Conservation (phyloP, 2,113 vertebrate genomes). For the Pleuronectes platessa region DNA sequence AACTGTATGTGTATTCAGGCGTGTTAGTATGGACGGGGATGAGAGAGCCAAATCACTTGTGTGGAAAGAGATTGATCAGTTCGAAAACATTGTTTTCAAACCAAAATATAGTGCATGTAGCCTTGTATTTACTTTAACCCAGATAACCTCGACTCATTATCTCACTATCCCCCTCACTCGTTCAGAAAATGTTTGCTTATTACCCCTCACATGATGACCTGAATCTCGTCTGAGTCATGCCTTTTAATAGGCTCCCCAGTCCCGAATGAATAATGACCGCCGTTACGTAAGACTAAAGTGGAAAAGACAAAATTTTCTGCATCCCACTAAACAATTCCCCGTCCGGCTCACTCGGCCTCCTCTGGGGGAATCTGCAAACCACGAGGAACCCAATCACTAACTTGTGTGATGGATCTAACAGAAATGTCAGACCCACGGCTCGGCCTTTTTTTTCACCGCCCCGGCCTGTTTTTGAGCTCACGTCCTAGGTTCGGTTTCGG, state of each 20-base stretch:
- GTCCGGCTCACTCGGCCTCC: slow-evolving; percentile 14
- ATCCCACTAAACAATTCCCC: slow-evolving; percentile 25
- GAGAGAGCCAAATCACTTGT: too few relatives aligned
- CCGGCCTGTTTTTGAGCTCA: slow-evolving; percentile 64
- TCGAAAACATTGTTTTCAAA: too few relatives aligned
- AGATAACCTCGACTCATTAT: slow-evolving; percentile 38
- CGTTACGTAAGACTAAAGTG: slow-evolving; percentile 32
- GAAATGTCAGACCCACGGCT: slow-evolving; percentile 42
- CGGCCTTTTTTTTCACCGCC: slow-evolving; percentile 33
- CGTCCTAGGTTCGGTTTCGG: slow-evolving; percentile 48
- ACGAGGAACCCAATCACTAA: slow-evolving; percentile 31
- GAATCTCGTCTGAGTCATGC: slow-evolving; percentile 52
- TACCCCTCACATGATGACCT: slow-evolving; percentile 23
- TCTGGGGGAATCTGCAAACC: slow-evolving; percentile 21
- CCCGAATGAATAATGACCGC: slow-evolving; percentile 35
- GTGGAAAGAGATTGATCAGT: too few relatives aligned
- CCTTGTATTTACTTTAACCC: slow-evolving; percentile 44
- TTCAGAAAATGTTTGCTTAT: slow-evolving; percentile 44
- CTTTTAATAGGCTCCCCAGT: slow-evolving; percentile 41
- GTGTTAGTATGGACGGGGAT: too few relatives aligned
- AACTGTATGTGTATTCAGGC: too few relatives aligned
- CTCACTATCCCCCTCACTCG: slow-evolving; percentile 27
- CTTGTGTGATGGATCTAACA: slow-evolving; percentile 49
- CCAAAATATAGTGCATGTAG: slow-evolving; percentile 1
- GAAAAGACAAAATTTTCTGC: slow-evolving; percentile 28